A percentile compares a stretch with the other conserved stretches of the same genome.
phyloP scores from a whole-genome alignment of 1,140 invertebrate genomes.

The Lepidurus packardi region DNA sequence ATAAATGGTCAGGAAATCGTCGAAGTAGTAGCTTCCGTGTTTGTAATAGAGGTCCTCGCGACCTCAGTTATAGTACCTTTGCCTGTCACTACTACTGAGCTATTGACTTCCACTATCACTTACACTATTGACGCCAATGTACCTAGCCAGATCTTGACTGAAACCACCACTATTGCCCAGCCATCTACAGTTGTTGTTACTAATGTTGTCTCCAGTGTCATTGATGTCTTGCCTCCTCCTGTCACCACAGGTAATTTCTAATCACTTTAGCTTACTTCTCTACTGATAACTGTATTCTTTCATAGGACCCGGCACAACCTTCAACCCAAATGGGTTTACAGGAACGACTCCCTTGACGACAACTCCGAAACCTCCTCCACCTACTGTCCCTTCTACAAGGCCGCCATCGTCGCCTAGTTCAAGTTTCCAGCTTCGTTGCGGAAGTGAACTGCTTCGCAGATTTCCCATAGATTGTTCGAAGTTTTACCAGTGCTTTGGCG shows the following conservation, averaged over 20 bases:
- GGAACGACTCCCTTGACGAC: background rate
- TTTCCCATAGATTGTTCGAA: slow-evolving; percentile 27
- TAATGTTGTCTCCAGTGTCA: background rate
- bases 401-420: background rate
- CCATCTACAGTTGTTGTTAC: background rate
- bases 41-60: too few species aligned
- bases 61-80: background rate
- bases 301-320: background rate
- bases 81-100: too few species aligned
- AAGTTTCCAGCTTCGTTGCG: slow-evolving; percentile 4
- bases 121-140: too few species aligned
- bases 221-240: background rate
- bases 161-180: background rate
- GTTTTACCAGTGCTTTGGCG: slow-evolving; percentile 27
- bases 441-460: slow-evolving; percentile 12
- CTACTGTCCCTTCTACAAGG: background rate
- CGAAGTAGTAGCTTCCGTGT: background rate
- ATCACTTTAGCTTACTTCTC: too few species aligned
- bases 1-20: background rate
- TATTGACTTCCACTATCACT: too few species aligned
- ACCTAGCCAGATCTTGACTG: too few species aligned
- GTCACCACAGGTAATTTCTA: background rate
- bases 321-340: background rate
- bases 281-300: background rate
- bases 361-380: background rate